A percentile compares a stretch with the other conserved stretches of the same genome.
phyloP scores from a whole-genome alignment of 2,888 invertebrate genomes.

The Hirtodrosophila cameraria region DNA sequence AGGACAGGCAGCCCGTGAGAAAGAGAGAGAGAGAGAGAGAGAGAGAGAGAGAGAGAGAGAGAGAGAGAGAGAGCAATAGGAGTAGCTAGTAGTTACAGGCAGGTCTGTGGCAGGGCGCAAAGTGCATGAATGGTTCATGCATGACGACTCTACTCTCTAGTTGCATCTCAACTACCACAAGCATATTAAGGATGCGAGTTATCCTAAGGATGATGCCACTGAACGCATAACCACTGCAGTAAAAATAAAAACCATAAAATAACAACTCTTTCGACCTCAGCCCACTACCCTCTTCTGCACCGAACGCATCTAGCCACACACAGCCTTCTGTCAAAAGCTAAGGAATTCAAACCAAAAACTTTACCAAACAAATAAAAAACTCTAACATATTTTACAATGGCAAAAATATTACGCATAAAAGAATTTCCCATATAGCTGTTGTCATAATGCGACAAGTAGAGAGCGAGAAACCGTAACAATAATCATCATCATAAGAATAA shows the following conservation, averaged over 20 bases:
- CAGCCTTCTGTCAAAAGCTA: slow-evolving; percentile 5
- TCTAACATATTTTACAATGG: background rate
- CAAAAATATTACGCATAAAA: background rate
- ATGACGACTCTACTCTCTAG: slow-evolving; percentile 23
- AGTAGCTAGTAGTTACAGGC: slow-evolving; percentile 8
- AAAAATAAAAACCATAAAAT: slow-evolving; percentile 5
- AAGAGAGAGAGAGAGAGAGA: background rate
- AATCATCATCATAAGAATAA: slow-evolving; percentile 9
- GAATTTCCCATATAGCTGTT: background rate
- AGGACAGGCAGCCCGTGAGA: background rate
- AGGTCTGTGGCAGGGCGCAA: slow-evolving; percentile 17
- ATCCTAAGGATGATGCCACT: slow-evolving; percentile 15
- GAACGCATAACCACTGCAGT: slow-evolving; percentile 7
- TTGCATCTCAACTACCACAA: slow-evolving; percentile 12
- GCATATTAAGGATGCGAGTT: slow-evolving; percentile 11
- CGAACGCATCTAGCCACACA: too few species aligned
- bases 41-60: slow-evolving; percentile 3
- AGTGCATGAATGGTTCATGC: slow-evolving; percentile 37
- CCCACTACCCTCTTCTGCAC: too few species aligned
- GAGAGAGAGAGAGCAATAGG: too few species aligned
- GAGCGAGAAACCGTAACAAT: slow-evolving; percentile 15
- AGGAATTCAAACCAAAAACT: slow-evolving; percentile 13
- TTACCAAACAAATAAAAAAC: slow-evolving; percentile 3
- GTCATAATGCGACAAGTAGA: slow-evolving; percentile 25
- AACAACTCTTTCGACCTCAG: background rate